Evolutionary conservation across 2,113 vertebrate species (phyloP), one percentile per base, ranked within the genome.

Genomic region (Clarias batrachus): DNA sequence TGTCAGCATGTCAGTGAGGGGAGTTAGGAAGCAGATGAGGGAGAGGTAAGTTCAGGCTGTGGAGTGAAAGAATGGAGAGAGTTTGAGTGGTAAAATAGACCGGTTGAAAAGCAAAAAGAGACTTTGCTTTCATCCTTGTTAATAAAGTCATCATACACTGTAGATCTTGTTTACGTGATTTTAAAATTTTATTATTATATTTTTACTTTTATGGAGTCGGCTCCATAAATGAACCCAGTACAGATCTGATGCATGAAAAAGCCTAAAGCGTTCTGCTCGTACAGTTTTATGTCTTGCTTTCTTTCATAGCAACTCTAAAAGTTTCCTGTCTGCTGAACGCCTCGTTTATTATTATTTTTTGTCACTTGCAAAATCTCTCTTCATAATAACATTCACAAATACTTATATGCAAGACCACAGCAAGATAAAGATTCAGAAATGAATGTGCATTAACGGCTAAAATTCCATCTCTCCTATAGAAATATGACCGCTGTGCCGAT

Each of bases 401-500:
- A 80, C 27, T 9, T 33, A 4, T 60, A 21, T n/a, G 33, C 1
- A 25, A 0, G 7, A 30, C 16, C 16, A 27, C 7, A 78, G 1
- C 16, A 59, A 59, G 56, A 33, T 21, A 21, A 52, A 73, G 11
- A 19, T 11, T 16, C n/a, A 27, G 3, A 41, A 41, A 13, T 65
- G 13, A 21, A 11, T 17, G 0, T 60, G 4, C 3, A 21, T 65
- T 65, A 16, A 78, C 27, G 16, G 33, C 3, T 68, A 84, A 59
- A 41, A 30, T 87, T 77, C 82, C 13, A 9, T 88, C 91, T 13
- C 21, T 25, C 21, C 19, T 81, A 3, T 89, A 99, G 98, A 93
- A 95, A 65, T 81, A 99, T 99, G 98, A 96, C 95, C 5, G 93
- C 92, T 0, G 91, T 95, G 81, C 96, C 97, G 92, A 90, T 93